Percentiles rank a stretch among this genome's conserved stretches.
Evolutionary conservation across 1,140 invertebrate species (phyloP).

Genomic region (Achroia grisella): DNA sequence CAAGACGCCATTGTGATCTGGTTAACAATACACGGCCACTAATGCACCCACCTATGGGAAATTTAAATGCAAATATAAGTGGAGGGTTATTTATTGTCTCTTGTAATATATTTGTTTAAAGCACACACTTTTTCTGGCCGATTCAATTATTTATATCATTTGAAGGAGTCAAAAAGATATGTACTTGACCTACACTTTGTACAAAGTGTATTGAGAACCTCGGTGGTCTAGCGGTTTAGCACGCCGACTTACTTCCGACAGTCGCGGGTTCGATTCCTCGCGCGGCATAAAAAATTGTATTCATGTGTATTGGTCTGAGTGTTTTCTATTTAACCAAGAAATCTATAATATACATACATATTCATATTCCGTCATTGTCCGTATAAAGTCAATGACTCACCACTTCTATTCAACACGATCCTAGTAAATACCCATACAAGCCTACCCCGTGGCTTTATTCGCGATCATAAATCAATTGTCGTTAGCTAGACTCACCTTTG

Average conservation of each 20-base stretch:
- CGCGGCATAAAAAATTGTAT: no score
- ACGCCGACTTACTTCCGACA: no score
- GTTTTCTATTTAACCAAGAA: no score
- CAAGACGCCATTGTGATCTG: conserved; percentile 40
- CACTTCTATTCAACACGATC: conserved; percentile 23
- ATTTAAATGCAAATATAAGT: background rate
- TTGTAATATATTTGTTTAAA: background rate
- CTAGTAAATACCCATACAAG: background rate
- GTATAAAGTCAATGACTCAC: conserved; percentile 33
- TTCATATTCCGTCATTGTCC: background rate
- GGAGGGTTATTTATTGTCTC: conserved; percentile 1
- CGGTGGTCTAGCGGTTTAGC: no score
- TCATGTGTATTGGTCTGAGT: no score
- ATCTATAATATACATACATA: no score
- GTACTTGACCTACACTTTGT: no score
- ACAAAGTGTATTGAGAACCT: no score
- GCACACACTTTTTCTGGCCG: no score
- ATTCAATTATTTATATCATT: conserved; percentile 6
- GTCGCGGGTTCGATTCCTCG: no score
- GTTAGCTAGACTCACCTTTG: conserved; percentile 33
- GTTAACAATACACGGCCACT: conserved; percentile 33
- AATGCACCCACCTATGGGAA: conserved; percentile 25
- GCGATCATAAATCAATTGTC: conserved; percentile 58
- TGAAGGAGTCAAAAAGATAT: no score
- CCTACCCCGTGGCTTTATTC: conserved; percentile 33